These are phyloP conservation scores for Cryptus armator DNA, from an alignment of 2,888 invertebrate species.

Conservation along the genomic window DNA sequence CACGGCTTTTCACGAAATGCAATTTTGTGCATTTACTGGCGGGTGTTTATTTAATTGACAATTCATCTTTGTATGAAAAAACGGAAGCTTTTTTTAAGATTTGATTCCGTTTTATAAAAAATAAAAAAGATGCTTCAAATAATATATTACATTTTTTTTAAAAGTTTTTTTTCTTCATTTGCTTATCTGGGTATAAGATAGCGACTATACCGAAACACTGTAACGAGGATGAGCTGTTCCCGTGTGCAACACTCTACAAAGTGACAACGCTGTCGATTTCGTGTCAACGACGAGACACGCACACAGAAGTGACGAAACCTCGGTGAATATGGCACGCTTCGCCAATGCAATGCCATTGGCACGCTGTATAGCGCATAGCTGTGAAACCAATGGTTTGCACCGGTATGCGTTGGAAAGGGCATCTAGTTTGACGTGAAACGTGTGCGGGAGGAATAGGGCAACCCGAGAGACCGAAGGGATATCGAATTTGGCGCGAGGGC, in stretches of 20 bases:
- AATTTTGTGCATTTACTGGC: too few relatives aligned
- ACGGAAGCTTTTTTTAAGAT: too few relatives aligned
- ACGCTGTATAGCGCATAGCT: conserved; percentile 15
- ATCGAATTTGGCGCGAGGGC: conserved; percentile 69
- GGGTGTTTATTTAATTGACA: too few relatives aligned
- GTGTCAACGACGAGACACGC: conserved; percentile 4
- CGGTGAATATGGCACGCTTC: conserved; percentile 10
- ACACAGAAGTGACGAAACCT: background rate
- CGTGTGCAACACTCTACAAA: conserved; percentile 1
- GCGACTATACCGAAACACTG: background rate
- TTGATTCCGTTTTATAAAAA: too few relatives aligned
- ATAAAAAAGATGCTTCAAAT: too few relatives aligned
- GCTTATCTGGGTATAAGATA: background rate
- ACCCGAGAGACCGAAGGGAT: conserved; percentile 67
- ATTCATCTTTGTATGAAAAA: too few relatives aligned
- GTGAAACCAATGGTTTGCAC: background rate
- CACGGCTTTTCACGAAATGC: too few relatives aligned
- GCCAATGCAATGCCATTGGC: conserved; percentile 19
- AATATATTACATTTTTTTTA: too few relatives aligned
- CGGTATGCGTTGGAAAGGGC: conserved; percentile 26
- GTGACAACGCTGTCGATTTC: conserved; percentile 46
- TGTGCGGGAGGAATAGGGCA: conserved; percentile 47
- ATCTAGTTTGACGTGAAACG: conserved; percentile 47
- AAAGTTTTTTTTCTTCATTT: background rate
- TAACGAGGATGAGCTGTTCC: background rate